phyloP scores from a whole-genome alignment of 2,113 vertebrate genomes.

The Megalops atlanticus region DNA sequence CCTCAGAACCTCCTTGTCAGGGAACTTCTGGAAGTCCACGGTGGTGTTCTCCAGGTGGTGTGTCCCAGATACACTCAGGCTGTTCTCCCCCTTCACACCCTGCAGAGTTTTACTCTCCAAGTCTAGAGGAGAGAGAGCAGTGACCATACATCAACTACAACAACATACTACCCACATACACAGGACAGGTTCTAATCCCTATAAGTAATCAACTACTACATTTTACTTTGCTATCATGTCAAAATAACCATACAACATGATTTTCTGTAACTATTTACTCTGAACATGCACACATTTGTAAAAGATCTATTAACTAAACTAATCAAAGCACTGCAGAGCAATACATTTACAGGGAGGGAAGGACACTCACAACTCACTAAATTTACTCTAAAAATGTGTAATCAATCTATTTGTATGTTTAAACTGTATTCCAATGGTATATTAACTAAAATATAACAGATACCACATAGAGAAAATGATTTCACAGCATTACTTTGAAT shows the following conservation, averaged over 20 bases:
- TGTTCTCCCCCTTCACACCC: slow-evolving; percentile 81
- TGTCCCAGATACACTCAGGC: slow-evolving; percentile 75
- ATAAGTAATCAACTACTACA: background rate
- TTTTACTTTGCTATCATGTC: no score
- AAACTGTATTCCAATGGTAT: no score
- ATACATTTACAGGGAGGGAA: no score
- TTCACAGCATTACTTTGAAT: background rate
- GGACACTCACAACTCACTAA: no score
- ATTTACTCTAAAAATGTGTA: no score
- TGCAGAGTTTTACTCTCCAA: slow-evolving; percentile 92
- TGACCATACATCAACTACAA: background rate
- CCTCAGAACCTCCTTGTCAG: slow-evolving; percentile 88
- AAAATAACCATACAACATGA: no score
- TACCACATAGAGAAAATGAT: no score
- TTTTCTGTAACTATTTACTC: background rate
- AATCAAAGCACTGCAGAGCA: no score
- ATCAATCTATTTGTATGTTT: no score
- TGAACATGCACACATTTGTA: background rate
- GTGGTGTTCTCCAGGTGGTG: slow-evolving; percentile 88
- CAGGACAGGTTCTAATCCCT: background rate
- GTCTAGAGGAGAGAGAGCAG: slow-evolving; percentile 66
- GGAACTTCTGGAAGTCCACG: slow-evolving; percentile 88
- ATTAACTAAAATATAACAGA: no score
- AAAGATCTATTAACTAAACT: no score
- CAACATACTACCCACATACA: background rate